Evolutionary conservation across 2,113 vertebrate species (phyloP).

Genomic region (Anhinga rufa): DNA sequence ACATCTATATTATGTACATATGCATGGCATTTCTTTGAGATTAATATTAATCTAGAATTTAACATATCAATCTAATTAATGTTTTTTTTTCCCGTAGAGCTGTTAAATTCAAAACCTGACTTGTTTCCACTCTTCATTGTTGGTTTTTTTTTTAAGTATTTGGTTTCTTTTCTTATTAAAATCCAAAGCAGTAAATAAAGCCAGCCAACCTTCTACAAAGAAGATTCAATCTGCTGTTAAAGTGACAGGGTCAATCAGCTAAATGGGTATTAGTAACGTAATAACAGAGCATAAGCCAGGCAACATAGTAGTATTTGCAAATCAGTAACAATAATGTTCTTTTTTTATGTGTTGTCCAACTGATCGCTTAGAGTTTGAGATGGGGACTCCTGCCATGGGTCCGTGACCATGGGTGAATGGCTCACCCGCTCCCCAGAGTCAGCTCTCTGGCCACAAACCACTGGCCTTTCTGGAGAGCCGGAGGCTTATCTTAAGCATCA

Average conservation of each 20-base stretch:
- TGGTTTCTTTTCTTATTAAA: background rate
- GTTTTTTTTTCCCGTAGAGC: background rate
- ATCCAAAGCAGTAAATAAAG: background rate
- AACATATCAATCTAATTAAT: background rate
- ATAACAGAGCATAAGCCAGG: background rate
- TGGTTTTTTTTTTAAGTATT: background rate
- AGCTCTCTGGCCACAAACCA: background rate
- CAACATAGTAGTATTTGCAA: background rate
- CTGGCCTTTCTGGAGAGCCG: background rate
- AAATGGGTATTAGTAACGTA: background rate
- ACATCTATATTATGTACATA: background rate
- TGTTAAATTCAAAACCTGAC: background rate
- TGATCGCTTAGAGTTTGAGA: background rate
- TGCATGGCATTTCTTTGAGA: background rate
- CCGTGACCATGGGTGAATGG: rapidly evolving
- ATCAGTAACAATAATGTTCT: background rate
- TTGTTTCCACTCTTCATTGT: background rate
- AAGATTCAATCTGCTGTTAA: background rate
- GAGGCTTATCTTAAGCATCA: background rate
- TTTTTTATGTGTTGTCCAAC: background rate
- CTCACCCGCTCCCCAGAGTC: background rate
- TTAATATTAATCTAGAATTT: background rate
- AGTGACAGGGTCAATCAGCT: background rate
- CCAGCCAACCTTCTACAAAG: background rate
- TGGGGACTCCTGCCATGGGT: background rate